A percentile compares a stretch with the other conserved stretches of the same genome.
phyloP scores from a whole-genome alignment of 2,797 vertebrate species.

The Rhinogobio ventralis region DNA sequence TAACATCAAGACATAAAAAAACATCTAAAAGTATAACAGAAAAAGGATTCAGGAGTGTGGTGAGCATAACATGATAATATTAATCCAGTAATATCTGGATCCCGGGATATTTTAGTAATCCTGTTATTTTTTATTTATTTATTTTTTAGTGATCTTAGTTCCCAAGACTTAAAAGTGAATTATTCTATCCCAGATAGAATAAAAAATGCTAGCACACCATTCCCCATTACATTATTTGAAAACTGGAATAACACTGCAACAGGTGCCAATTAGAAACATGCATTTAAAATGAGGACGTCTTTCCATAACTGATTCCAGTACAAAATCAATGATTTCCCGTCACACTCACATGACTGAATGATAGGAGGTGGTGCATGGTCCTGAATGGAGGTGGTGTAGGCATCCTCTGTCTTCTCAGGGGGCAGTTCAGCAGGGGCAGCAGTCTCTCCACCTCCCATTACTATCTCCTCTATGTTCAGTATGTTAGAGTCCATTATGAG shows the following conservation, averaged over 20 bases:
- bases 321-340: not conserved
- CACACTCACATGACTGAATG: slow-evolving; percentile 77
- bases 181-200: not conserved
- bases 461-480: slow-evolving; percentile 82
- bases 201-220: not conserved
- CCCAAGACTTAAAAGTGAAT: not conserved
- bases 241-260: not conserved
- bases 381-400: slow-evolving; percentile 65
- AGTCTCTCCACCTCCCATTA: slow-evolving; percentile 75
- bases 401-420: slow-evolving; percentile 67
- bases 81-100: not conserved
- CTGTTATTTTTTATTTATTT: not conserved
- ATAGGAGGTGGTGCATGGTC: slow-evolving; percentile 69
- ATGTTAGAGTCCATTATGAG: slow-evolving; percentile 79
- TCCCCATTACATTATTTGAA: not conserved
- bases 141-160: not conserved
- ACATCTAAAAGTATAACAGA: not conserved
- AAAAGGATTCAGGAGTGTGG: not conserved
- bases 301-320: not conserved
- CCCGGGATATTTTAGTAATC: not conserved
- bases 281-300: not conserved
- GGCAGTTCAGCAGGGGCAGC: slow-evolving; percentile 71
- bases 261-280: slow-evolving; percentile 18
- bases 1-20: not conserved
- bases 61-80: not conserved